phyloP scores from a whole-genome alignment of 2,797 vertebrate genomes.

The Toxotes lorentzi region DNA sequence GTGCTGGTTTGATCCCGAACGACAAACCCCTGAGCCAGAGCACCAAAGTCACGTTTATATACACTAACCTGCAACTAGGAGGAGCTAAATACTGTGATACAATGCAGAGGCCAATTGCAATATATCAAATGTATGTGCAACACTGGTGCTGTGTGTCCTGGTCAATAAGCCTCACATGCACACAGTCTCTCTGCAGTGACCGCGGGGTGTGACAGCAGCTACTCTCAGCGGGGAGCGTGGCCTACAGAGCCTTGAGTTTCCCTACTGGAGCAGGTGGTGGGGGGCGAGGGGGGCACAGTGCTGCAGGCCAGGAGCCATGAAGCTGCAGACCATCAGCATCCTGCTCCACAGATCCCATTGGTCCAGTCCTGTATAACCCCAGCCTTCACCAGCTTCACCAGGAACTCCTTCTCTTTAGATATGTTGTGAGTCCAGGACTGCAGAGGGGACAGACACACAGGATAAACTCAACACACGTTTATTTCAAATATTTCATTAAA shows the following conservation, averaged over 20 bases:
- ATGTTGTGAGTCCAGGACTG: constrained; percentile 97
- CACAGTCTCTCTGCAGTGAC: constrained; percentile 6
- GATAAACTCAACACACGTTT: background rate
- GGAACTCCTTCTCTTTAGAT: constrained; percentile 92
- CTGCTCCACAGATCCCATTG: constrained; percentile 87
- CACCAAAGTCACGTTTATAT: constrained; percentile 15
- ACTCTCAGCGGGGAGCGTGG: constrained; percentile 13
- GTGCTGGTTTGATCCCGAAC: constrained; percentile 26
- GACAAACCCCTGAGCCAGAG: constrained; percentile 19
- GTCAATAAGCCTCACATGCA: background rate
- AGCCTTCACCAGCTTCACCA: constrained; percentile 91
- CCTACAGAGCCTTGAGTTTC: background rate
- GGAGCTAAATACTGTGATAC: constrained; percentile 38
- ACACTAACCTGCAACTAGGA: constrained; percentile 27
- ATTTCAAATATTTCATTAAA: background rate
- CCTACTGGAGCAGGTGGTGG: constrained; percentile 42
- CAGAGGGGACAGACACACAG: constrained; percentile 38
- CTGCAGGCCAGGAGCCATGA: background rate
- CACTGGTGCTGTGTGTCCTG: constrained; percentile 11
- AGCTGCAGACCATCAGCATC: constrained; percentile 59
- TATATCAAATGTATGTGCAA: constrained; percentile 10
- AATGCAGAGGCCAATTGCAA: constrained; percentile 8
- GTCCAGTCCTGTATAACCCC: constrained; percentile 91
- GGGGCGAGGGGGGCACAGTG: background rate
- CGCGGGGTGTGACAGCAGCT: background rate